Evolutionary conservation across 1,140 invertebrate genomes (phyloP).

Genomic region (Caenorhabditis brenneri): DNA sequence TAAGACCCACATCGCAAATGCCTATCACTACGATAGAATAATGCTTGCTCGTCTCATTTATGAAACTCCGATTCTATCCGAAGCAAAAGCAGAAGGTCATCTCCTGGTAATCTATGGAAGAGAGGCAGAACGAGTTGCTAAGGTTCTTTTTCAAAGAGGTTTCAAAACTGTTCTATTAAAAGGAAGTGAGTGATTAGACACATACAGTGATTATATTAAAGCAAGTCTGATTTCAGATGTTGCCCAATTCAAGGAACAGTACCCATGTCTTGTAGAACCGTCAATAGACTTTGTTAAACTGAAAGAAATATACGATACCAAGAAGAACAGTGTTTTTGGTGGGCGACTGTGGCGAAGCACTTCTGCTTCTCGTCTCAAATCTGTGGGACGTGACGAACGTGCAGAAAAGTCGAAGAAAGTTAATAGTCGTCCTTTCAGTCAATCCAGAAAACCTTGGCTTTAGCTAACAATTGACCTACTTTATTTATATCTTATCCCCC

Average conservation of each 20-base stretch:
- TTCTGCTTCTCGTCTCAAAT: constrained; percentile 27
- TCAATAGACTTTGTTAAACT: constrained; percentile 26
- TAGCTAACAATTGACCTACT: neutral
- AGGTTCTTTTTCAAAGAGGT: constrained; percentile 21
- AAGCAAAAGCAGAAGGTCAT: constrained; percentile 1
- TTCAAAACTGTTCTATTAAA: constrained; percentile 28
- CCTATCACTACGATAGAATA: constrained; percentile 25
- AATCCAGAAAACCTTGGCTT: constrained; percentile 23
- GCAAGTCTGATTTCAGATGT: neutral
- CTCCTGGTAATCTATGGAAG: constrained; percentile 31
- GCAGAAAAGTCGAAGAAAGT: constrained; percentile 2
- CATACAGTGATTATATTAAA: too few species aligned
- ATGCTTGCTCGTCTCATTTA: constrained; percentile 1
- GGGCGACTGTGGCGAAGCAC: constrained; percentile 42
- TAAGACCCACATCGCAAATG: neutral
- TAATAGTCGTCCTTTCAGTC: neutral
- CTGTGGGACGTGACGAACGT: neutral
- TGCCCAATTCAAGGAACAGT: constrained; percentile 25
- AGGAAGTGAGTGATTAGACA: constrained; percentile 48
- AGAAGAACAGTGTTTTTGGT: constrained; percentile 16
- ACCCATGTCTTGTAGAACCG: neutral
- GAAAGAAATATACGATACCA: constrained; percentile 4
- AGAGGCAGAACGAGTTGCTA: neutral
- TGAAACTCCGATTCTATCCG: neutral
- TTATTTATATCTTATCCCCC: too few species aligned